Base-by-base conservation (phyloP, 1,140 invertebrate genomes). In the Tenebrio molitor region DNA sequence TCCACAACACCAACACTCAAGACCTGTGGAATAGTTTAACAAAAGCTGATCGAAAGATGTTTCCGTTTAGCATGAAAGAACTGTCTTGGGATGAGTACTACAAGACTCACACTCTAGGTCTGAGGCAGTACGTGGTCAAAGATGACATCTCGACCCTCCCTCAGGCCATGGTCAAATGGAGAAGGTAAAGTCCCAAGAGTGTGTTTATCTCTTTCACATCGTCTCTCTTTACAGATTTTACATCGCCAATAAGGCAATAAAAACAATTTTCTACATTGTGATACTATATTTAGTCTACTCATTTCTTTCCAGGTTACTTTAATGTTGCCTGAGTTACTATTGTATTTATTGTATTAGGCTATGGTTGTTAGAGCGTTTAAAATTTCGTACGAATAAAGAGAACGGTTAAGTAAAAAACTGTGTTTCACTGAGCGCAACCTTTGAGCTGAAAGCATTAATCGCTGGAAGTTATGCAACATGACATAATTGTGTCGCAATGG, bases 81-180 rank as follows among this genome's bases (percentile, higher is more conserved):
- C 73, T 92, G 7, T 80, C 87, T 23, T 92, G 90, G 90, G 82
- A 85, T 17, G 78, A 81, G 1, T 90, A 89, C 73, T 84, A 89
- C 14, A 83, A 88, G 39, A 81, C 87, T 16, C 89, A 88, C 75
- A 80, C 90, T 0, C 84, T 91, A 77, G 93, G 92, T 15, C 80
- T 91, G 17, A 85, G 91, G 16, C 82, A 89, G 1, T 93, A 91
- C 78, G 78, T 94, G 8, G 83, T 93, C 0, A 92, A 93, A 74
- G 93, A 94, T 71, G 88, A 91, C 76, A 80, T 89, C 8, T 88
- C 83, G 5, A 91, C 88, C 16, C 79, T 93, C 39, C 87, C 90
- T 4, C 84, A 86, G 58, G 90, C 89, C 21, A 85, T 85, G 12
- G 88, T 88, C 64, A 88, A 82, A 74, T 86, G 85, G 84, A 83